A percentile compares a stretch with the other conserved stretches of the same genome.
phyloP scores from a whole-genome alignment of 1,140 invertebrate genomes.

The Bombyx mori region ASM3026992v2 NC_085122.1:10576501-10577000 shows the following conservation, averaged over 20 bases:
- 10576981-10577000: conserved; percentile 59
- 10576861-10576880: background rate
- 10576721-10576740: background rate
- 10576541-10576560: too few relatives aligned
- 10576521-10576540: too few relatives aligned
- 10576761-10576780: background rate
- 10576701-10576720: too few relatives aligned
- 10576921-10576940: conserved; percentile 78
- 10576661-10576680: too few relatives aligned
- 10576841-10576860: background rate
- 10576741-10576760: background rate
- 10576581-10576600: too few relatives aligned
- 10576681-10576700: too few relatives aligned
- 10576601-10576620: too few relatives aligned
- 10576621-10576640: too few relatives aligned
- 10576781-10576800: background rate
- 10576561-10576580: too few relatives aligned
- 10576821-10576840: background rate
- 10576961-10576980: conserved; percentile 75
- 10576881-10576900: background rate
- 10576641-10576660: too few relatives aligned
- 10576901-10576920: background rate
- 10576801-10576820: background rate
- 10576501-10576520: too few relatives aligned
- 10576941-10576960: conserved; percentile 82